A percentile compares a stretch with the other conserved stretches of the same genome.
Evolutionary conservation across 2,797 vertebrate genomes (phyloP).

Genomic region (Momotus momota): DNA sequence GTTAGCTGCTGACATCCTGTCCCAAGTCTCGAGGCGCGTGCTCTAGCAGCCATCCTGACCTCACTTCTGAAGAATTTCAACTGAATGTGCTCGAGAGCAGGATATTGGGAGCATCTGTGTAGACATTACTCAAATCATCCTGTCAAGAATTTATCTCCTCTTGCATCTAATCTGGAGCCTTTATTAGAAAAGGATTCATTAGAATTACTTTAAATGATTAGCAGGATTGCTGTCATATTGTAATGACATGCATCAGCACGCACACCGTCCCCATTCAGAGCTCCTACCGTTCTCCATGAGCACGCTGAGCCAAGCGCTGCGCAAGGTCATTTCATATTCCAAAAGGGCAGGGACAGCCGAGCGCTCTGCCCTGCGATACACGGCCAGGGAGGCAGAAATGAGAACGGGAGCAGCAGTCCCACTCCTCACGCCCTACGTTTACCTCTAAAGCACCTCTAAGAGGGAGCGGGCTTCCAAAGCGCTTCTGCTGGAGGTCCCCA

Average conservation of each 20-base stretch:
- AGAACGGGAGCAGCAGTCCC: accelerated
- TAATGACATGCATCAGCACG: background rate
- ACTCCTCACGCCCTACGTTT: no score
- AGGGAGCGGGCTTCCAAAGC: background rate
- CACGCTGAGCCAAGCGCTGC: background rate
- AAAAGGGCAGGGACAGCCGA: background rate
- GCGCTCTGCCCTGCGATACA: background rate
- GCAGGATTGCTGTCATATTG: background rate
- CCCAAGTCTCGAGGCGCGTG: background rate
- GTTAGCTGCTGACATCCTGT: background rate
- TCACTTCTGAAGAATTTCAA: background rate
- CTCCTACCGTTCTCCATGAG: background rate
- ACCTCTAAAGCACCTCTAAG: background rate
- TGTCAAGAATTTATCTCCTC: background rate
- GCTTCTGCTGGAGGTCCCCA: background rate
- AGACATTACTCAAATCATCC: background rate
- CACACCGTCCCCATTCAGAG: background rate
- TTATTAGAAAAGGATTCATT: background rate
- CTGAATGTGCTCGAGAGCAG: background rate
- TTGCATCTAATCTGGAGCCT: background rate
- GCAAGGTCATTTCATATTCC: background rate
- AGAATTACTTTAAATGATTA: background rate
- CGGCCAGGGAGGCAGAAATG: background rate
- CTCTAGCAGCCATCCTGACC: background rate
- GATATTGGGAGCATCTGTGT: background rate